A percentile compares a stretch with the other conserved stretches of the same genome.
Evolutionary conservation across 2,113 vertebrate genomes (phyloP).

Genomic region (Podarcis muralis): DNA sequence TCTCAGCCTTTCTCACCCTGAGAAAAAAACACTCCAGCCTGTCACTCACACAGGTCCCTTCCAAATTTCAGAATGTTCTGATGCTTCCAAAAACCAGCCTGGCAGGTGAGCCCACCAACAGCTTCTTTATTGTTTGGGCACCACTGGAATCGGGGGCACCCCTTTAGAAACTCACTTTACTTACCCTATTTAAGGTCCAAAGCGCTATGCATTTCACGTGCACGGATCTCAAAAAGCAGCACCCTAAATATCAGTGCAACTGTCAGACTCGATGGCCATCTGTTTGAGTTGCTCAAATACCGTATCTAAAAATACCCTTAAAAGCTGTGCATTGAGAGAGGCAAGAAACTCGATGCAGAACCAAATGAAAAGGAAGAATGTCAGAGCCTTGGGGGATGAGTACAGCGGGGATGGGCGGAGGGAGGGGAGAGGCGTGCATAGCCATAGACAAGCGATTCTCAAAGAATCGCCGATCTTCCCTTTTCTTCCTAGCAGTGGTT

Average conservation of each 20-base stretch:
- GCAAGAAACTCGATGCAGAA: constrained; percentile 57
- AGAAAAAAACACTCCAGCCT: too few relatives aligned
- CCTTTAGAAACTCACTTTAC: constrained; percentile 33
- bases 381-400: constrained; percentile 37
- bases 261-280: constrained; percentile 51
- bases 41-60: too few relatives aligned
- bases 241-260: constrained; percentile 59
- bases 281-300: constrained; percentile 57
- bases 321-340: constrained; percentile 53
- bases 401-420: too few relatives aligned
- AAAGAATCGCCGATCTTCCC: constrained; percentile 49
- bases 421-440: constrained; percentile 38
- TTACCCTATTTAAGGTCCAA: constrained; percentile 18
- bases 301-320: constrained; percentile 65
- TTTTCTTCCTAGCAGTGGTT: neutral
- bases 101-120: neutral
- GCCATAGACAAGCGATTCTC: constrained; percentile 44
- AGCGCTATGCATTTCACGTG: neutral
- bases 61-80: neutral
- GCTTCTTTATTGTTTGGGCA: neutral
- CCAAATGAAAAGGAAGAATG: constrained; percentile 53
- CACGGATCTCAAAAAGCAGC: constrained; percentile 46
- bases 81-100: neutral
- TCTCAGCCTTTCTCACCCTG: too few relatives aligned
- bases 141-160: neutral